Base-by-base conservation (phyloP, 2,113 vertebrate genomes). In the Salminus brasiliensis region DNA sequence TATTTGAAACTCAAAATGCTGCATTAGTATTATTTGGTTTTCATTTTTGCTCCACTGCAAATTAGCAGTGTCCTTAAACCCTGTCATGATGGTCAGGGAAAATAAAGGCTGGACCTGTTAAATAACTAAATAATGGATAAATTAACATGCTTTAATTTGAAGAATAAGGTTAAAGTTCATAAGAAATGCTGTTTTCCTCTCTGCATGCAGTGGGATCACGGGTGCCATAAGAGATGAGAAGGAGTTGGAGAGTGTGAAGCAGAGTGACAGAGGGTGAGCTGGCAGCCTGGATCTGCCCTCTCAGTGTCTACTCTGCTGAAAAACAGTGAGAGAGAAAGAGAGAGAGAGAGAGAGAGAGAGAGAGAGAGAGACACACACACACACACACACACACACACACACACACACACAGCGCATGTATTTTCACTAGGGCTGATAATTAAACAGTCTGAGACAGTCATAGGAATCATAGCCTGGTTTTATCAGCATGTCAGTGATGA, bases 271-370 rank as follows among this genome's bases (percentile, higher is more conserved):
- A 69, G 76, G n/a, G 21, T 47, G 66, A 34, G 18, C 55, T 60
- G 25, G 34, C 53, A 63, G 39, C 11, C 18, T 47, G 53, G 9
- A 45, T 60, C 53, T 74, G 72, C 39, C 72, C 21, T 65, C 29
- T 65, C 66, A 76, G 36, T 52, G 32, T 27, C 57, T 74, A 29
- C 72, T 74, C 41, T 45, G 15, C 39, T 62, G 57, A 74, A 71
- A 32, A 60, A 43, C 52, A 57, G 32, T 47, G 45, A 11, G 45
- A 11, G 45, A 47, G 45, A 47, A 11, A 55, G n/a, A 23, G 52
- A 23, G n/a, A 27, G 41, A 29, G 1, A 41, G 65, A 49, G 67
- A 49, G 39, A 23, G 27, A 62, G 63, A 18, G 16, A 66, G 7
- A 27, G 45, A 63, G 71, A 76, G 41, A 70, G 71, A 69, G 47